Conservation (phyloP, 2,888 invertebrate species). For the Uropetala carovei region DNA sequence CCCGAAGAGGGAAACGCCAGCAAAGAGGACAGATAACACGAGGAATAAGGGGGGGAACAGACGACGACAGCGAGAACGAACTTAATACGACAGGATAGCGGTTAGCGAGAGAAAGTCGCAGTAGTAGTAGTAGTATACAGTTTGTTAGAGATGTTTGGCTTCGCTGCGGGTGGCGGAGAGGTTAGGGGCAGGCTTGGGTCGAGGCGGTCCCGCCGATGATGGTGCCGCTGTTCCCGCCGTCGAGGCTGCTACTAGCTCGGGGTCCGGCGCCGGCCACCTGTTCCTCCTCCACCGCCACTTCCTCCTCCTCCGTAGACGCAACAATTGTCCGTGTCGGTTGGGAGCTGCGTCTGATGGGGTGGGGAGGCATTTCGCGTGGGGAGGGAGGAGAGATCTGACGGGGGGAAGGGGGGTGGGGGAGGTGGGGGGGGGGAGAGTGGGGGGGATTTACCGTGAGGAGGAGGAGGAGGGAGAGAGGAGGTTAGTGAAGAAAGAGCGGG, state of each 20-base stretch:
- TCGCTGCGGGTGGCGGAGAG: slow-evolving; percentile 60
- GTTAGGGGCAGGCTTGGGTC: slow-evolving; percentile 48
- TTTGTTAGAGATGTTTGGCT: neutral
- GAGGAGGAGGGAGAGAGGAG: neutral
- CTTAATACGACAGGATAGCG: neutral
- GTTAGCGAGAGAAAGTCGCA: neutral
- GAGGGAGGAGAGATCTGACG: neutral
- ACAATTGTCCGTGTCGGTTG: slow-evolving; percentile 64
- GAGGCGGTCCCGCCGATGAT: slow-evolving; percentile 18
- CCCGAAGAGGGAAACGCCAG: slow-evolving; percentile 58
- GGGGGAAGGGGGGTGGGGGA: neutral
- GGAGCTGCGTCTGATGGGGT: slow-evolving; percentile 48
- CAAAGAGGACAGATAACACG: slow-evolving; percentile 37
- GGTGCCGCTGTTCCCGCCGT: slow-evolving; percentile 45
- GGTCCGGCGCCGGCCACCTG: slow-evolving; percentile 62
- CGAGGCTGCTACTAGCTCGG: slow-evolving; percentile 61
- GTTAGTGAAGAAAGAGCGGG: neutral
- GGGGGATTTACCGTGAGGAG: slow-evolving; percentile 28
- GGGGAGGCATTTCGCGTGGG: slow-evolving; percentile 62
- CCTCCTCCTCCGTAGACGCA: slow-evolving; percentile 64
- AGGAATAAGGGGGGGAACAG: slow-evolving; percentile 38
- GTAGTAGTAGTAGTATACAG: neutral
- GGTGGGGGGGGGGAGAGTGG: neutral
- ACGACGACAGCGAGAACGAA: slow-evolving; percentile 6
- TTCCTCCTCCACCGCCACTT: slow-evolving; percentile 61